Conservation (phyloP, 2,113 vertebrate genomes). For the Limnothrissa miodon region DNA sequence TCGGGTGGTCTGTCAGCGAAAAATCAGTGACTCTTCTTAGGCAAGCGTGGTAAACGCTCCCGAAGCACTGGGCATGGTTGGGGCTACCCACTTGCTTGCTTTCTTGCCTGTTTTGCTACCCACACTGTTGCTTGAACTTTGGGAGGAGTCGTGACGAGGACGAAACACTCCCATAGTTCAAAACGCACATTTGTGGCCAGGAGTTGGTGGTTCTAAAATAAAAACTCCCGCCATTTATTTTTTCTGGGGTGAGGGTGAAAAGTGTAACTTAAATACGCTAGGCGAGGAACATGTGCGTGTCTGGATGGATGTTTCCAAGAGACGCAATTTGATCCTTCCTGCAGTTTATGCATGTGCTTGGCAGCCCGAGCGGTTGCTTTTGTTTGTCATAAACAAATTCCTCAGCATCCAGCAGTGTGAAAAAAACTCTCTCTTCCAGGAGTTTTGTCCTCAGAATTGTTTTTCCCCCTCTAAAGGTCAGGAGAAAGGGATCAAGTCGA, state of each 20-base stretch:
- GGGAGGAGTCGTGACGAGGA: slow-evolving; percentile 29
- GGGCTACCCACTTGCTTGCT: neutral
- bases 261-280: neutral
- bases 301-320: neutral
- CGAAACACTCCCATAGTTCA: slow-evolving; percentile 44
- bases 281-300: neutral
- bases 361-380: neutral
- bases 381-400: neutral
- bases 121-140: slow-evolving; percentile 18
- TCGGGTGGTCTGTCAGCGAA: neutral
- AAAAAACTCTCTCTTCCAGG: neutral
- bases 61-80: neutral
- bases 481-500: neutral
- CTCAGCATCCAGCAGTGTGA: neutral
- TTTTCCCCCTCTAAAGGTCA: neutral
- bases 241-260: neutral
- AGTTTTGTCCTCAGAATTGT: neutral
- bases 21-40: neutral
- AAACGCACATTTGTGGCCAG: slow-evolving; percentile 54
- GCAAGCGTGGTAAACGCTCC: neutral
- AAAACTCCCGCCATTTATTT: slow-evolving; percentile 48
- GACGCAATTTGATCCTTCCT: neutral
- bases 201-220: slow-evolving; percentile 48
- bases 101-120: neutral
- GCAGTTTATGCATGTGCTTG: neutral